phyloP scores from a whole-genome alignment of 2,888 invertebrate species.

The Ceramica pisi region DNA sequence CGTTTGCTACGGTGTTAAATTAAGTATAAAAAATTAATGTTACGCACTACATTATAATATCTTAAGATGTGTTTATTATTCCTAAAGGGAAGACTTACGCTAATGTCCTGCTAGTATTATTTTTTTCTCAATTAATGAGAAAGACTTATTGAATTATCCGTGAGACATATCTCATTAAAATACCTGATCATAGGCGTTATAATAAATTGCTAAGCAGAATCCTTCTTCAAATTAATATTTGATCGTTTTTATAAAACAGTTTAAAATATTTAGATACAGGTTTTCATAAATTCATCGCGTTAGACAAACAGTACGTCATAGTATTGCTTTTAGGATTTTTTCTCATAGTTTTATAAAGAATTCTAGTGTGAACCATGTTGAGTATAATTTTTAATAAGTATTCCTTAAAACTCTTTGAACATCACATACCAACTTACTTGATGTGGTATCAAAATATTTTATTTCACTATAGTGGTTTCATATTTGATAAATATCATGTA shows the following conservation, averaged over 20 bases:
- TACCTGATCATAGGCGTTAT: constrained; percentile 53
- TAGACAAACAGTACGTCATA: constrained; percentile 52
- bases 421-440: constrained; percentile 1
- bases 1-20: constrained; percentile 70
- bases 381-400: constrained; percentile 6
- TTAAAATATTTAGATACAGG: constrained; percentile 54
- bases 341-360: constrained; percentile 52
- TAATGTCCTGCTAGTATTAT: constrained; percentile 52
- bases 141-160: constrained; percentile 45
- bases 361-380: constrained; percentile 33
- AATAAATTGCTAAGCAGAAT: constrained; percentile 78
- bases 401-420: constrained; percentile 8
- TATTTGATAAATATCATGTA: constrained; percentile 21
- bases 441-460: constrained; percentile 12
- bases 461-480: constrained; percentile 26
- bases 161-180: constrained; percentile 65
- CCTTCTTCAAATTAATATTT: constrained; percentile 76
- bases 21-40: constrained; percentile 60
- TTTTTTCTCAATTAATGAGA: constrained; percentile 48
- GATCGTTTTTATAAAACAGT: constrained; percentile 63
- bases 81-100: constrained; percentile 65
- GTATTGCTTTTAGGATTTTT: constrained; percentile 64
- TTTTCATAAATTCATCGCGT: constrained; percentile 59
- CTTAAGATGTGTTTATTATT: constrained; percentile 88
- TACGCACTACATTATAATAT: constrained; percentile 65